These are phyloP conservation scores for Polia nebulosa DNA, from an alignment of 2,888 invertebrate genomes.

Conservation along the genomic window DNA sequence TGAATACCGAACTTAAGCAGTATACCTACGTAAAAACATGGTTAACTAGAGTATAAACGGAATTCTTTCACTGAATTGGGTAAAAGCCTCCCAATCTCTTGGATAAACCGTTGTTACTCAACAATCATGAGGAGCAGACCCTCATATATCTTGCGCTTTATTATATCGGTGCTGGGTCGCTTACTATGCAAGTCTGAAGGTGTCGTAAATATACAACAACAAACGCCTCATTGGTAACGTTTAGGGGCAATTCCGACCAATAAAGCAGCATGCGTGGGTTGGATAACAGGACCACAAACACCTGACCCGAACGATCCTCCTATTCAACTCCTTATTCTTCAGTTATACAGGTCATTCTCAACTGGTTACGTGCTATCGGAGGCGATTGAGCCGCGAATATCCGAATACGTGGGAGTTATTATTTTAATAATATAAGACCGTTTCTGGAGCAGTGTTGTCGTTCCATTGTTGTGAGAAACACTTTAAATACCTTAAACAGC, in stretches of 20 bases:
- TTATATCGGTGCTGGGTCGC: slow-evolving; percentile 75
- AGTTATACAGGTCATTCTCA: slow-evolving; percentile 61
- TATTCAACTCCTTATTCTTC: slow-evolving; percentile 53
- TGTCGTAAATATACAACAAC: slow-evolving; percentile 88
- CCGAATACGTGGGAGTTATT: slow-evolving; percentile 82
- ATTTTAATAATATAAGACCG: slow-evolving; percentile 78
- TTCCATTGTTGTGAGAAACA: slow-evolving; percentile 64
- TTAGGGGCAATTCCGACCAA: slow-evolving; percentile 89
- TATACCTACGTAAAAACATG: slow-evolving; percentile 33
- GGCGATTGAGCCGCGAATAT: slow-evolving; percentile 81
- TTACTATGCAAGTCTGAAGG: slow-evolving; percentile 80
- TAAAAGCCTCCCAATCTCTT: slow-evolving; percentile 71
- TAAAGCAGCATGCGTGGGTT: slow-evolving; percentile 88
- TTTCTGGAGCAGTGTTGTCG: slow-evolving; percentile 68
- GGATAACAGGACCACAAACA: slow-evolving; percentile 77
- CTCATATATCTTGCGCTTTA: slow-evolving; percentile 83
- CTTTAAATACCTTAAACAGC: slow-evolving; percentile 56
- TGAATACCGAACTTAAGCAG: slow-evolving; percentile 40
- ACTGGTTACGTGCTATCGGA: slow-evolving; percentile 73
- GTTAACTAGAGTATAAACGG: slow-evolving; percentile 46
- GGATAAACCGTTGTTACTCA: slow-evolving; percentile 69
- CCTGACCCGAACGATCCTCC: slow-evolving; percentile 71
- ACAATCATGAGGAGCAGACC: slow-evolving; percentile 71
- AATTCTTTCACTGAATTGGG: slow-evolving; percentile 69
- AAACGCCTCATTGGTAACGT: slow-evolving; percentile 89